Conservation (phyloP, 2,113 vertebrate genomes). For the Pterocles gutturalis region DNA sequence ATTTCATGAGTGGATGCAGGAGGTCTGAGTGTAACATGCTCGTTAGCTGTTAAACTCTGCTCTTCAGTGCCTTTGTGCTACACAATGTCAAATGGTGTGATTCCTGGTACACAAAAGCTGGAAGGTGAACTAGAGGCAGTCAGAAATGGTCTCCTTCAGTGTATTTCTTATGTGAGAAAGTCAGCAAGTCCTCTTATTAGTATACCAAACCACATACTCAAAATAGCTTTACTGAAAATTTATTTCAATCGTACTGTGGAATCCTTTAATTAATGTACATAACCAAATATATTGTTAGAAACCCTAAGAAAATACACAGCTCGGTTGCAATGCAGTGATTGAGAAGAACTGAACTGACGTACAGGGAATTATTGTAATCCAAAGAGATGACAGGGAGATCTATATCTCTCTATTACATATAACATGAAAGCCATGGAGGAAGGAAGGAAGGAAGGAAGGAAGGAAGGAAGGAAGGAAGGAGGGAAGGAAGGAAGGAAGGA, state of each 20-base stretch:
- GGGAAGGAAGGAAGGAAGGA: neutral
- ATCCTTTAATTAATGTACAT: neutral
- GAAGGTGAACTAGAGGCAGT: neutral
- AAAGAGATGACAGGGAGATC: neutral
- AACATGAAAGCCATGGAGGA: neutral
- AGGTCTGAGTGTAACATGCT: neutral
- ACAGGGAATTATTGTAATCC: neutral
- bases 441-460: neutral
- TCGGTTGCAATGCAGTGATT: neutral
- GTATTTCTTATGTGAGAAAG: neutral
- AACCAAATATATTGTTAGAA: neutral
- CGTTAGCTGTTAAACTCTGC: neutral
- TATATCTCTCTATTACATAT: neutral
- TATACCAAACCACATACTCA: neutral
- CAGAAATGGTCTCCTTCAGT: neutral
- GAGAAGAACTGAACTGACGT: neutral
- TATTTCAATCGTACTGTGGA: neutral
- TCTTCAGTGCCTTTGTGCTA: neutral
- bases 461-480: slow-evolving; percentile 5
- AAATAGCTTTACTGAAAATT: neutral
- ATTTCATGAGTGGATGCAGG: neutral
- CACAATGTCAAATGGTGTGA: accelerated
- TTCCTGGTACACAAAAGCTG: neutral
- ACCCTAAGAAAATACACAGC: neutral
- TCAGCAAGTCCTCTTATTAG: neutral